Evolutionary conservation across 2,888 invertebrate genomes (phyloP), one percentile per base, ranked within the genome.

Genomic region (Hyles lineata): DNA sequence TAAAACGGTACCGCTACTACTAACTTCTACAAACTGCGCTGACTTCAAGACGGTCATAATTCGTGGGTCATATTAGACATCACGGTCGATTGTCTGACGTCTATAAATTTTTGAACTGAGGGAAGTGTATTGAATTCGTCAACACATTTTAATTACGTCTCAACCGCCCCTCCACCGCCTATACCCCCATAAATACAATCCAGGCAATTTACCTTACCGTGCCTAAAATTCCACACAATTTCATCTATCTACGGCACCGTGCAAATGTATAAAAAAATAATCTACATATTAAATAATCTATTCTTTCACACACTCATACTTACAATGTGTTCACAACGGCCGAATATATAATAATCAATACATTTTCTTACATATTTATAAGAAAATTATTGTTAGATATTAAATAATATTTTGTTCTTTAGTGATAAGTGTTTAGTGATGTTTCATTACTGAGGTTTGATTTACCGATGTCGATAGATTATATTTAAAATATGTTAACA

Each of bases 191-290:
- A 21, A 50, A 2, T 67, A 43, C 23, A 63, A 32, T 67, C 11
- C 23, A 21, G 21, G 63, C 21, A 23, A 67, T 21, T 63, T 43
- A 43, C 52, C 52, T 55, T 50, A 23, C 63, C 1, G 21, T 23
- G 55, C 55, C 17, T 21, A 67, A 11, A 67, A 32, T 62, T 29
- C 29, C 19, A 17, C 32, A 43, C 11, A 23, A 17, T 7, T 23
- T 23, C 43, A 7, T 21, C 43, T 67, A 50, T 43, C 67, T 50
- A 50, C 67, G 67, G 67, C 50, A 67, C 43, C 35, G 63, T 63
- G 50, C 43, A 67, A 43, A 63, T 21, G 35, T 63, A 67, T 67
- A 63, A 63, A 63, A 55, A 63, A 63, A 63, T 43, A 63, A 61
- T 61, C 62, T 63, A 43, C 35, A 23, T 21, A 50, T 43, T 43